Base-by-base conservation (phyloP, 2,113 vertebrate genomes). In the Tylochromis polylepis region DNA sequence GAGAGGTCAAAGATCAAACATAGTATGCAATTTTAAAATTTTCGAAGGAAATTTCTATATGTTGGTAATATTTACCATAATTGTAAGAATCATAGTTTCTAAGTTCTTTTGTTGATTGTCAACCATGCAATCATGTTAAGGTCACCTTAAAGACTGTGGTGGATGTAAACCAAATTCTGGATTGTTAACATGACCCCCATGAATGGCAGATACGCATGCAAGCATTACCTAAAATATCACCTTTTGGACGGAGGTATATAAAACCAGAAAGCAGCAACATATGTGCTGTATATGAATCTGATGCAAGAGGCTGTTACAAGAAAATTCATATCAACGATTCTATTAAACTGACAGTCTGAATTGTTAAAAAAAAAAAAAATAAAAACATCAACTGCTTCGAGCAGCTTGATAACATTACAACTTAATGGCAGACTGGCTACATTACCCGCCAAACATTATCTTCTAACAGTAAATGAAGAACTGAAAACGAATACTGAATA, bases 301-400 rank as follows among this genome's bases (percentile, higher is more conserved):
- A 51, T 31, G 1, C 27, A 53, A 77, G 6, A 53, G 46, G 43
- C 31, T 53, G 27, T 31, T 53, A 20, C 49, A 29, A 18, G 24
- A 51, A 20, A 77, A 53, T 34, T n/a, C 7, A 20, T 4, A 14
- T 1, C 27, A 51, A 12, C 10, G 0, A 77, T 53, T 77, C 72
- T 20, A 34, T 31, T 51, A 31, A 53, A 77, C 11, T 53, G 72
- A 51, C 70, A 77, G 43, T 18, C 27, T 2, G 20, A 53, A 20
- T n/a, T 31, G 10, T 77, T 51, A 1, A 0, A 53, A 53, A 51
- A 3, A 31, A 5, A 1, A 0, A 0, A 11, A 20, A n/a, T n/a
- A n/a, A 27, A 72, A 75, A 20, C 41, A 77, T n/a, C n/a, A 31
- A 77, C 27, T 51, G 27, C 46, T 75, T 51, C 16, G 9, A 51